Base-by-base conservation (phyloP, 1,140 invertebrate species). In the Theocolax elegans region DNA sequence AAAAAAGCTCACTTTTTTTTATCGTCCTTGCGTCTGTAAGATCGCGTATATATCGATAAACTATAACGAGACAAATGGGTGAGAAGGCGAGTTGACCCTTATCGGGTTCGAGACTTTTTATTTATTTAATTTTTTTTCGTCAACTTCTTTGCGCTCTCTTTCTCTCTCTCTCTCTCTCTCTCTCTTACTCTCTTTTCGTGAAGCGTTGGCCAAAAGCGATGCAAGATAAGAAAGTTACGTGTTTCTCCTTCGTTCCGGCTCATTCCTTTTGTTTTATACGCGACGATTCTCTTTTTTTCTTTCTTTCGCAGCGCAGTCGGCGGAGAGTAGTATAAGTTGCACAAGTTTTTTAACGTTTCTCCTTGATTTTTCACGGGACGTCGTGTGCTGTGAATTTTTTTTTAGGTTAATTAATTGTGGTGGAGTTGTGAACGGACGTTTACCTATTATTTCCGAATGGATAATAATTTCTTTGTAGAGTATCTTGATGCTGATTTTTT, bases 61-160 rank as follows among this genome's bases (percentile, higher is more conserved):
- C 75, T 80, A 75, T 80, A 81, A 80, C 72, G 75, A 79, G 80
- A 80, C 80, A 81, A 80, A 81, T 80, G 75, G 77, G 77, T 80
- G 76, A 79, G 73, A 74, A 76, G 78, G 68, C 53, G 29, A 70
- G 63, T 71, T 62, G 66, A 73, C 69, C 66, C 67, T 60, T 49
- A 35, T 63, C 56, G 27, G n/a, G 4, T 38, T 40, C 23, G 59
- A 54, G 62, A 60, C 63, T 69, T 71, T 42, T 58, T 35, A n/a
- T 58, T 35, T 64, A 12, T 62, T 40, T 40, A 44, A n/a, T 23
- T 63, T 56, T 68, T 53, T 60, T 63, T 49, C 19, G 17, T 29
- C 2, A 40, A 42, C 63, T 38, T 64, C 51, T 44, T 49, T 49
- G 13, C 56, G n/a, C n/a, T n/a, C n/a, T n/a, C n/a, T n/a, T n/a